These are phyloP conservation scores for Dinoponera quadriceps DNA, from an alignment of 1,140 invertebrate genomes.

Conservation along the genomic window DNA sequence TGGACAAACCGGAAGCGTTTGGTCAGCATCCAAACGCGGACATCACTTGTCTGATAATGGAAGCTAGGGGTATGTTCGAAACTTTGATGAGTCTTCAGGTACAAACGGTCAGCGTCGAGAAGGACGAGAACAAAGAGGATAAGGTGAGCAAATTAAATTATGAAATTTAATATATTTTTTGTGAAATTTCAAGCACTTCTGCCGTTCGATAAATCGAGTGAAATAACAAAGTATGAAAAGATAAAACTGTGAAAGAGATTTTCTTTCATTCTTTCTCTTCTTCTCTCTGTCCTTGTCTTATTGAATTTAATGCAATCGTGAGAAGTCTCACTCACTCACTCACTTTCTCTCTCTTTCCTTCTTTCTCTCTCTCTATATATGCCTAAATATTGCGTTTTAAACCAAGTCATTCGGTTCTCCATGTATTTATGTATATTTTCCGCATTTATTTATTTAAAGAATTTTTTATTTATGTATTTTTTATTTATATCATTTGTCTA, in stretches of 20 bases:
- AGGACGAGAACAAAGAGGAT: constrained; percentile 89
- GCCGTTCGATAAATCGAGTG: not conserved
- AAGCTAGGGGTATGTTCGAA: constrained; percentile 91
- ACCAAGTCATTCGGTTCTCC: too few relatives aligned
- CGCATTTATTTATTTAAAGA: too few relatives aligned
- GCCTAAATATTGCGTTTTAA: too few relatives aligned
- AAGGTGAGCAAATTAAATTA: constrained; percentile 84
- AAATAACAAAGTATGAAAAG: not conserved
- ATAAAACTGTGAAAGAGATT: not conserved
- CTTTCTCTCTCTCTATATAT: too few relatives aligned
- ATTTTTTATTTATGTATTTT: too few relatives aligned
- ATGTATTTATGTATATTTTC: too few relatives aligned
- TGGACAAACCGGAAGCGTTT: constrained; percentile 93
- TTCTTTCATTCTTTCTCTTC: too few relatives aligned
- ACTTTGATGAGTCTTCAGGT: constrained; percentile 93
- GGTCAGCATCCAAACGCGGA: constrained; percentile 97
- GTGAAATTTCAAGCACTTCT: not conserved
- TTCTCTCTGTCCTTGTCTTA: not conserved
- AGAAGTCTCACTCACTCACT: too few relatives aligned
- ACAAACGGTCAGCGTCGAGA: constrained; percentile 86
- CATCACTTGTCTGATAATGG: constrained; percentile 93
- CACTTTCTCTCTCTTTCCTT: too few relatives aligned
- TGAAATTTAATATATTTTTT: not conserved
- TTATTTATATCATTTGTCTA: too few relatives aligned
- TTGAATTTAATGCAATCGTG: not conserved